These are phyloP conservation scores for Labeo rohita DNA, from an alignment of 2,113 vertebrate species.

Conservation along the genomic window DNA sequence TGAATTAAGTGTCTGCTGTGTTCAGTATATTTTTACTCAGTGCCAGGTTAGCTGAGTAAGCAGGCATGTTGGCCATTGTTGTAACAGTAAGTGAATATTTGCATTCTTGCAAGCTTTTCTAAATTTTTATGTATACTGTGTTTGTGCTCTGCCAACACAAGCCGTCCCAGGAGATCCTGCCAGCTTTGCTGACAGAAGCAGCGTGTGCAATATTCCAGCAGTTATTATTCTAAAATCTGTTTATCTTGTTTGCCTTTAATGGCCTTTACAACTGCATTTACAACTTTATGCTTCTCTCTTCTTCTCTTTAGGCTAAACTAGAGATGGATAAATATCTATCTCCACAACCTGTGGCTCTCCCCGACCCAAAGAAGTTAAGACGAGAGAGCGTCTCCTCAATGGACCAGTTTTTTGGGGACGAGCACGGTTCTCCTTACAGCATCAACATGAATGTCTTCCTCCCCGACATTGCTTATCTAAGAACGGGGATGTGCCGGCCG, in stretches of 20 bases:
- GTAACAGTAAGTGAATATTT: conserved; percentile 16
- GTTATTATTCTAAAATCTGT: neutral
- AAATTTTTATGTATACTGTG: neutral
- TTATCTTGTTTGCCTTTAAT: neutral
- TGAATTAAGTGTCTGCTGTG: neutral
- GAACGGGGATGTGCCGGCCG: conserved; percentile 89
- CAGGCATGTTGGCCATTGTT: conserved; percentile 11
- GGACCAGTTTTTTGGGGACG: conserved; percentile 92
- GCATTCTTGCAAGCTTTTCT: conserved; percentile 25
- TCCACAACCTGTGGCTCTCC: conserved; percentile 80
- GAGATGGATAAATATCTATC: conserved; percentile 97
- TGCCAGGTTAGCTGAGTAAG: conserved; percentile 3
- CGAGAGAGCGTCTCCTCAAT: conserved; percentile 84
- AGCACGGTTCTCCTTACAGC: conserved; percentile 90
- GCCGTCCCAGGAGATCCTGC: conserved; percentile 13
- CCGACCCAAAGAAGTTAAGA: conserved; percentile 86
- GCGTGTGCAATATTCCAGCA: conserved; percentile 37
- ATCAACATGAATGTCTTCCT: conserved; percentile 99
- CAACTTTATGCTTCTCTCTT: conserved; percentile 34
- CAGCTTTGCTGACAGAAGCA: conserved; percentile 16
- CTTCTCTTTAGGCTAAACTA: conserved; percentile 83
- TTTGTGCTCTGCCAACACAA: conserved; percentile 17
- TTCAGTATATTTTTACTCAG: neutral
- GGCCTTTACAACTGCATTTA: conserved; percentile 8
- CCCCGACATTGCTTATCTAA: conserved; percentile 89